Evolutionary conservation across 2,113 vertebrate genomes (phyloP).

Genomic region (Craseonycteris thonglongyai): DNA sequence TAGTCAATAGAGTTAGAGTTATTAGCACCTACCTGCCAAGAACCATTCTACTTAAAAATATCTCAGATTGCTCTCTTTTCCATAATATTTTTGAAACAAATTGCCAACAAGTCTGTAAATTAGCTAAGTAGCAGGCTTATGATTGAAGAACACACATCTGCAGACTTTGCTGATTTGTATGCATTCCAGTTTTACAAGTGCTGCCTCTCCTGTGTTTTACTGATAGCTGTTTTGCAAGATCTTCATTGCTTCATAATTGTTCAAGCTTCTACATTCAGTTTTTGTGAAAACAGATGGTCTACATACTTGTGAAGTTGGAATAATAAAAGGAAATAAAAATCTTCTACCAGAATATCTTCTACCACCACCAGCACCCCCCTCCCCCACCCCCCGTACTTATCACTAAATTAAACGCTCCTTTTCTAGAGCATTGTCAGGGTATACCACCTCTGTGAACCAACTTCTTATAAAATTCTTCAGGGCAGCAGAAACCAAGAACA

Average conservation of each 20-base stretch:
- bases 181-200: not conserved
- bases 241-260: conserved; percentile 47
- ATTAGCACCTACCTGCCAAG: not conserved
- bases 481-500: not conserved
- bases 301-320: not conserved
- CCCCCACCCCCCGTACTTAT: not conserved
- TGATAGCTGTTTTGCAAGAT: conserved; percentile 28
- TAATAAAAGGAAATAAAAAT: conserved; percentile 41
- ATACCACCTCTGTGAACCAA: not conserved
- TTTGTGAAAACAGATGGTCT: conserved; percentile 42
- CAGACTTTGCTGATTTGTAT: not conserved
- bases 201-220: not conserved
- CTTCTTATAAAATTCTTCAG: not conserved
- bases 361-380: too few species aligned
- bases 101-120: not conserved
- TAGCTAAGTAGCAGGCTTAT: not conserved
- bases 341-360: not conserved
- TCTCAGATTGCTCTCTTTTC: not conserved
- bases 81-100: not conserved
- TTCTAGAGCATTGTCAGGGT: not conserved
- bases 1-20: not conserved
- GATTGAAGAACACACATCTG: not conserved
- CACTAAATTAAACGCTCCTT: conserved; percentile 14
- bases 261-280: not conserved
- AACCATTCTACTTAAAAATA: not conserved